phyloP scores from a whole-genome alignment of 2,797 vertebrate genomes.

The Bovichtus diacanthus region DNA sequence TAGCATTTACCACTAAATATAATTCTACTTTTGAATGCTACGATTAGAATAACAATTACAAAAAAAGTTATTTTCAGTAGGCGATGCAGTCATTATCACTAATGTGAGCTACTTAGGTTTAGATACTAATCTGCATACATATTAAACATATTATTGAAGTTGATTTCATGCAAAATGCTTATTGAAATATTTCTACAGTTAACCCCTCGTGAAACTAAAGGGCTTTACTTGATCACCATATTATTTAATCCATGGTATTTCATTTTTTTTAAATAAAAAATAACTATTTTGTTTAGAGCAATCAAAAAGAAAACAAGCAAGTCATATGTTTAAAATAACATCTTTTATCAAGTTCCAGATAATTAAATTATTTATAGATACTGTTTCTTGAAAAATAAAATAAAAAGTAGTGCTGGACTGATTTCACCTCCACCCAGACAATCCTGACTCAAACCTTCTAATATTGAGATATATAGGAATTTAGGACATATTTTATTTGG shows the following conservation, averaged over 20 bases:
- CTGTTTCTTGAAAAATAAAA: not conserved
- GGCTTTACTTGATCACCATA: not conserved
- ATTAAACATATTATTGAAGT: not conserved
- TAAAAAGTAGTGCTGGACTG: not conserved
- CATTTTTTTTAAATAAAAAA: no score
- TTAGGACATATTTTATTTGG: constrained; percentile 37
- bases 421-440: constrained; percentile 2
- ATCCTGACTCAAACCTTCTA: not conserved
- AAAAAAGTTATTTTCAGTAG: not conserved
- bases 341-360: not conserved
- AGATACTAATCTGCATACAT: not conserved
- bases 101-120: not conserved
- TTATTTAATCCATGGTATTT: no score
- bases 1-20: not conserved
- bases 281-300: not conserved
- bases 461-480: constrained; percentile 1
- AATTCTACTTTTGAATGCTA: not conserved
- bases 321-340: not conserved
- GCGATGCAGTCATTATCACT: not conserved
- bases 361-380: not conserved
- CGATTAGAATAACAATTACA: not conserved
- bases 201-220: not conserved
- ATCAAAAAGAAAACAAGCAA: not conserved
- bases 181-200: not conserved
- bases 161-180: not conserved